Base-by-base conservation (phyloP, 1,140 invertebrate species). In the Drosophila sucinea region DNA sequence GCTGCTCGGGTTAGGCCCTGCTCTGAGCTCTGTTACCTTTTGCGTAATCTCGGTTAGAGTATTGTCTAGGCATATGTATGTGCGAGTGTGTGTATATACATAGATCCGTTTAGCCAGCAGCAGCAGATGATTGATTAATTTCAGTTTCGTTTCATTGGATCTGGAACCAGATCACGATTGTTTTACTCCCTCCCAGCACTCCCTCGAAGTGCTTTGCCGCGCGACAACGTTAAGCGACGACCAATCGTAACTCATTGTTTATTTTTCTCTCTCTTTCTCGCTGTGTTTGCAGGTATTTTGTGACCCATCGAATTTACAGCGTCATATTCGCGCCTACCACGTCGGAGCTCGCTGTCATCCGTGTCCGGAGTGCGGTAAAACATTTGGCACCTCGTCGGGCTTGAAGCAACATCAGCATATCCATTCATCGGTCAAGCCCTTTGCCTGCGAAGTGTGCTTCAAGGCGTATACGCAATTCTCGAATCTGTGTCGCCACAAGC, bases 381-480 rank as follows among this genome's bases (percentile, higher is more conserved):
- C 98, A 54, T 99, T 99, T 93, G 98, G 97, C 7, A 99, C 98
- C 27, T 98, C 97, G 58, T 98, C 97, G 54, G 99, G 99, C 6
- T 94, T 99, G 35, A 99, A 99, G 93, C 99, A 99, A 92, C 99
- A 99, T 93, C 98, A 98, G 29, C 99, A 99, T 93, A 99, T 99
- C 73, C 99, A 99, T 94, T 98, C 97, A 81, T 98, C 97, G 84
- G 96, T 99, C 55, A 99, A 99, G 93, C 99, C 99, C 2, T 99
- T 99, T 92, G 96, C 97, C 93, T 99, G 97, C 92, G 97, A 98
- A 92, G 97, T 98, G 58, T 97, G 96, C 93, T 95, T 95, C 81
- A 97, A 97, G 95, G 95, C 98, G 1, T 99, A 99, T 93, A 99
- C 99, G 0, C 99, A 99, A 93, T 99, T 99, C 92, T 99, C 98